These are phyloP conservation scores for Bryconaethiops microstoma DNA, from an alignment of 2,797 vertebrate genomes.

Conservation along the genomic window DNA sequence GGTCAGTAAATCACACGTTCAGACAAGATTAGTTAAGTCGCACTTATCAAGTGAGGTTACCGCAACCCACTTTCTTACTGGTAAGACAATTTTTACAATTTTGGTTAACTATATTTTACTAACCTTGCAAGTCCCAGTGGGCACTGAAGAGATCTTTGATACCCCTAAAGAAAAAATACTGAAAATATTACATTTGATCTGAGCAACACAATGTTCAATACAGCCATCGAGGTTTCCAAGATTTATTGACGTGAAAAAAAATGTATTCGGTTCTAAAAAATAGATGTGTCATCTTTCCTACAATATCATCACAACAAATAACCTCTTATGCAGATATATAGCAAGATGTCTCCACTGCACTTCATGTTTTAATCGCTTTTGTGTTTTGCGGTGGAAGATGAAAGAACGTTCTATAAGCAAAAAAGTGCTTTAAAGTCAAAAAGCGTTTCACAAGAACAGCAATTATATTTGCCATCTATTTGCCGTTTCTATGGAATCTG, in stretches of 20 bases:
- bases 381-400: background rate
- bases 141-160: background rate
- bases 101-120: background rate
- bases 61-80: no score
- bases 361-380: background rate
- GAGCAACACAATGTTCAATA: background rate
- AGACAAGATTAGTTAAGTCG: no score
- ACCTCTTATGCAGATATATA: background rate
- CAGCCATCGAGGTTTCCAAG: background rate
- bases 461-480: background rate
- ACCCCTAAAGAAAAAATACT: background rate
- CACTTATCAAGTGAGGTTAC: no score
- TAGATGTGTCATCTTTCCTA: background rate
- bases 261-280: background rate
- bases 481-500: background rate
- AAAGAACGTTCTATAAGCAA: background rate
- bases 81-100: background rate
- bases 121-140: background rate
- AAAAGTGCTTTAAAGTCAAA: constrained; percentile 3
- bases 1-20: no score
- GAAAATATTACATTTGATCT: background rate
- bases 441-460: background rate
- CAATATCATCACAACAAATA: background rate
- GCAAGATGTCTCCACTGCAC: background rate
- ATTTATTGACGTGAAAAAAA: background rate